A percentile compares a stretch with the other conserved stretches of the same genome.
These are phyloP conservation scores for Maconellicoccus hirsutus DNA, from an alignment of 1,140 invertebrate species.

Conservation along the genomic window DNA sequence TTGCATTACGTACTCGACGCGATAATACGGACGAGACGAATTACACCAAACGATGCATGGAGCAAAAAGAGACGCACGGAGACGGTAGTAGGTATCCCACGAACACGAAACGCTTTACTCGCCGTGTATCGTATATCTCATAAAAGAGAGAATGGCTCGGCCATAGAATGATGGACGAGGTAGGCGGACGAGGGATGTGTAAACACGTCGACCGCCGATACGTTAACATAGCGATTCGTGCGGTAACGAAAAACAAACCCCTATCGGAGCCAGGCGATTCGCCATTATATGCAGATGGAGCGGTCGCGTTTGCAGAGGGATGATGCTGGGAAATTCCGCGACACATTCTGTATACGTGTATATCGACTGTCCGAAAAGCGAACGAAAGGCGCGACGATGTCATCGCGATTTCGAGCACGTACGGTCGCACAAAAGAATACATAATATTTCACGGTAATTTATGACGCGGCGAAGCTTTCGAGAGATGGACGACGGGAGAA, in stretches of 20 bases:
- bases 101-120: too few species aligned
- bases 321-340: neutral
- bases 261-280: neutral
- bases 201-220: neutral
- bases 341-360: neutral
- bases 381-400: neutral
- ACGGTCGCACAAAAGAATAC: neutral
- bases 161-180: too few species aligned
- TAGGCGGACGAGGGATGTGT: too few species aligned
- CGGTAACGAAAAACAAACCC: neutral
- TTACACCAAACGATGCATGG: too few species aligned
- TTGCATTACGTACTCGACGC: too few species aligned
- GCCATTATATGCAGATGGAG: slow-evolving; percentile 7
- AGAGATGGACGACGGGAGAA: neutral
- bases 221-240: neutral
- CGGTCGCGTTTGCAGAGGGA: too few species aligned
- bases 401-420: neutral
- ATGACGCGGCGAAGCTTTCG: neutral
- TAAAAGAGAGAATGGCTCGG: too few species aligned
- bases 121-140: too few species aligned
- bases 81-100: too few species aligned
- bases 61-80: too few species aligned
- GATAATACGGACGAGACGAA: too few species aligned
- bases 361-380: too few species aligned
- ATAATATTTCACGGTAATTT: slow-evolving; percentile 5